Evolutionary conservation across 2,113 vertebrate species (phyloP), one percentile per base, ranked within the genome.

Genomic region (Zingel zingel): DNA sequence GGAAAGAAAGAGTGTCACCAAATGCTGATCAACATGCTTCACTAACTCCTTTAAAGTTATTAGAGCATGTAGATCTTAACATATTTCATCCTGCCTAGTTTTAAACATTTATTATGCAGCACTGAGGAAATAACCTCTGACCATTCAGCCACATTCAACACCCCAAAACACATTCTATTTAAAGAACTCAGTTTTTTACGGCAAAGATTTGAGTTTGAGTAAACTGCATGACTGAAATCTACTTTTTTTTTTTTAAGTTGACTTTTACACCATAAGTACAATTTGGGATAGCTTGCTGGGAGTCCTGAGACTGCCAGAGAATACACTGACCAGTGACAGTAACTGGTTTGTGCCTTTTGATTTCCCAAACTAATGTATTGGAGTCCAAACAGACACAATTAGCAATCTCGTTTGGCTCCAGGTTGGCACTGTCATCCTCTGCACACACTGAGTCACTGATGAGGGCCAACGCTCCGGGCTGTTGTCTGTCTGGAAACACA

Each of bases 401-500:
- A 90, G 70, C 69, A 64, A 81, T 85, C 54, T 71, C 62, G 74
- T 66, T 77, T 70, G 75, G 84, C 58, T 87, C 59, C 80, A 86
- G 74, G 77, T 85, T 89, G 83, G 85, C 66, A 59, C 75, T 15
- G 84, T 10, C 85, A 62, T 86, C 68, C 76, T 64, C 64, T 73
- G 83, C 81, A 67, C 63, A 76, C 65, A 64, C 77, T 83, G 85
- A 89, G 79, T 88, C 89, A 92, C 82, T 63, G 89, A 85, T 86
- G 77, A 86, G 62, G 48, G 70, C 68, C 18, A 23, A 75, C 56
- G 56, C 67, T 64, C 65, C 21, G 13, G 45, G 59, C 82, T 48
- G 54, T 71, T 79, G 82, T 81, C 88, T 91, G 81, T 30, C 81
- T 77, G 50, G 48, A 72, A 72, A 85, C 10, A 8, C 56, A 33